Evolutionary conservation across 2,797 vertebrate genomes (phyloP).

Genomic region (Rhynchotus rufescens): DNA sequence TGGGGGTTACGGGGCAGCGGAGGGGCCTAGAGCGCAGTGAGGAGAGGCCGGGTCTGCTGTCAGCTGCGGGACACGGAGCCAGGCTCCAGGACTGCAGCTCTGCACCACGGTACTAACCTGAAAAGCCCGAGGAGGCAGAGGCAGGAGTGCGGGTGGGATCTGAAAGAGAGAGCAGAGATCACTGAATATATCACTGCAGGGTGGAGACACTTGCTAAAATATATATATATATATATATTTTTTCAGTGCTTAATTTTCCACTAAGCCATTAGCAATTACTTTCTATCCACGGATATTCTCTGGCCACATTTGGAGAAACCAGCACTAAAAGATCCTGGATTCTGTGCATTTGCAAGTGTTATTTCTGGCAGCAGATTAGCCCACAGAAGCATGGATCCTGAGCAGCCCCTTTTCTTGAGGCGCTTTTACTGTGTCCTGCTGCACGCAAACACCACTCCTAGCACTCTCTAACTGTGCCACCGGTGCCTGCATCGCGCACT

Average conservation of each 20-base stretch:
- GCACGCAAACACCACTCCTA: not conserved
- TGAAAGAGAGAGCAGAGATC: not conserved
- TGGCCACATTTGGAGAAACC: not conserved
- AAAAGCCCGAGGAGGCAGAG: rapidly evolving
- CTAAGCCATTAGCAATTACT: not conserved
- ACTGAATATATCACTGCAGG: not conserved
- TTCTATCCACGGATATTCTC: not conserved
- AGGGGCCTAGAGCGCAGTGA: too few relatives aligned
- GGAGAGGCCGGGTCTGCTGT: not conserved
- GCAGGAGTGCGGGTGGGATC: not conserved
- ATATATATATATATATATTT: too few relatives aligned
- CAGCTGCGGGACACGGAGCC: not conserved
- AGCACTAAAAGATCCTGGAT: not conserved
- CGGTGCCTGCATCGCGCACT: not conserved
- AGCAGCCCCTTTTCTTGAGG: not conserved
- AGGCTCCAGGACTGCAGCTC: not conserved
- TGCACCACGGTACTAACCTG: not conserved
- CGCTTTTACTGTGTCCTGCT: not conserved
- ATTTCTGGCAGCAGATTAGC: not conserved
- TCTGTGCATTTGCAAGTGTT: not conserved
- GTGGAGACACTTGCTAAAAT: not conserved
- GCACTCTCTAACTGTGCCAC: not conserved
- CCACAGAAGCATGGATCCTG: not conserved
- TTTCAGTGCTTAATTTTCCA: not conserved
- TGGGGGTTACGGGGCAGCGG: not conserved